These are phyloP conservation scores for Bombyx mandarina DNA, from an alignment of 1,140 invertebrate species.

Conservation along the genomic window DNA sequence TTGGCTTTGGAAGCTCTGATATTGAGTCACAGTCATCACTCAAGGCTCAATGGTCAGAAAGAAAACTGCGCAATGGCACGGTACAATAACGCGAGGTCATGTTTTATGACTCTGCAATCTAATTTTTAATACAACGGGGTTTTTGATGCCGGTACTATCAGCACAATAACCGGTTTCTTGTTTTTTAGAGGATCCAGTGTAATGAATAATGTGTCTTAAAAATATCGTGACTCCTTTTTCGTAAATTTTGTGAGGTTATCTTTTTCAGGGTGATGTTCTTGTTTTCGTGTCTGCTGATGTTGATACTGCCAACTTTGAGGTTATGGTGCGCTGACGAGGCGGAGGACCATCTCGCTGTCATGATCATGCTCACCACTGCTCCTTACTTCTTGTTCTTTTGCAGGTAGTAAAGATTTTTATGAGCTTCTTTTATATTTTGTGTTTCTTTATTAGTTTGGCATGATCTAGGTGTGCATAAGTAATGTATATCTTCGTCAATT, in stretches of 20 bases:
- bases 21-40: too few species aligned
- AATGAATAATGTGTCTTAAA: not conserved
- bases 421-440: too few species aligned
- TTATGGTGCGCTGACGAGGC: constrained; percentile 86
- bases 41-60: too few species aligned
- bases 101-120: not conserved
- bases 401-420: constrained; percentile 72
- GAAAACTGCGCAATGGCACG: too few species aligned
- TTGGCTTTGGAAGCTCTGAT: too few species aligned
- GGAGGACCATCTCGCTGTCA: constrained; percentile 92
- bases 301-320: constrained; percentile 86
- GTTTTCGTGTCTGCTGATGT: constrained; percentile 89
- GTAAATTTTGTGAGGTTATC: not conserved
- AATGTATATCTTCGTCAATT: too few species aligned
- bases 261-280: constrained; percentile 88
- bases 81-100: too few species aligned
- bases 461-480: too few species aligned
- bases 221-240: not conserved
- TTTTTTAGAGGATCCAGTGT: not conserved
- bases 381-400: constrained; percentile 99
- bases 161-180: not conserved
- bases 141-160: not conserved
- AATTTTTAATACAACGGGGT: not conserved
- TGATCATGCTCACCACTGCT: constrained; percentile 96
- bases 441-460: too few species aligned